Base-by-base conservation (phyloP, 2,797 vertebrate species). In the Neosilurus mollespiculum region DNA sequence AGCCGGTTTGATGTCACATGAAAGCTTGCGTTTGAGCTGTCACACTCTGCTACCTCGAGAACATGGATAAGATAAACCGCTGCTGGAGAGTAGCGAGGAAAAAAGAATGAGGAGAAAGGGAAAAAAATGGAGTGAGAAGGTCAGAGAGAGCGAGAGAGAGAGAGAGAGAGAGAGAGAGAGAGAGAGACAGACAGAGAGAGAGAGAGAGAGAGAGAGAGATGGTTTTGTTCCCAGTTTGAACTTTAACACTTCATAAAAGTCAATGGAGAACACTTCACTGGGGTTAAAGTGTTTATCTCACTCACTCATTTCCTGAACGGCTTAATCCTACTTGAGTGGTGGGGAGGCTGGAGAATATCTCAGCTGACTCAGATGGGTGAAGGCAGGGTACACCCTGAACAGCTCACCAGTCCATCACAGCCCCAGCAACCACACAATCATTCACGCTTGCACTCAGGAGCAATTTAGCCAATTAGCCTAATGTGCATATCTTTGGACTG, bases 221-320 rank as follows among this genome's bases (percentile, higher is more conserved):
- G 34, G 62, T 53, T 77, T 78, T 71, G 62, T 67, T 81, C 67
- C 90, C 83, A 86, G 90, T 86, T 87, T 83, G 84, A 87, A 86
- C 81, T 88, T 87, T 87, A 90, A 87, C 71, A 84, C 88, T 90
- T 91, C 91, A 93, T 94, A 92, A 93, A 91, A 93, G 89, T 86
- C 91, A 89, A 65, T 84, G 87, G 80, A 82, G 81, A 80, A 85
- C 16, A 43, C 75, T 90, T 89, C 88, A 88, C 80, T 86, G 88
- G 90, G 90, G 89, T 89, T 86, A 87, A 71, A 88, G 88, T 88
- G 89, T 89, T 90, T 93, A 91, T 91, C 90, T 91, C 2, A 43
- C 37, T 2, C 37, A 43, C 37, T 43, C 37, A 43, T 2, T 43
- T 43, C 37, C 37, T 43, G 37, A 43, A 43, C 37, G 37, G 37